Evolutionary conservation across 2,113 vertebrate species (phyloP), one percentile per base, ranked within the genome.

Genomic region (Silurus meridionalis): DNA sequence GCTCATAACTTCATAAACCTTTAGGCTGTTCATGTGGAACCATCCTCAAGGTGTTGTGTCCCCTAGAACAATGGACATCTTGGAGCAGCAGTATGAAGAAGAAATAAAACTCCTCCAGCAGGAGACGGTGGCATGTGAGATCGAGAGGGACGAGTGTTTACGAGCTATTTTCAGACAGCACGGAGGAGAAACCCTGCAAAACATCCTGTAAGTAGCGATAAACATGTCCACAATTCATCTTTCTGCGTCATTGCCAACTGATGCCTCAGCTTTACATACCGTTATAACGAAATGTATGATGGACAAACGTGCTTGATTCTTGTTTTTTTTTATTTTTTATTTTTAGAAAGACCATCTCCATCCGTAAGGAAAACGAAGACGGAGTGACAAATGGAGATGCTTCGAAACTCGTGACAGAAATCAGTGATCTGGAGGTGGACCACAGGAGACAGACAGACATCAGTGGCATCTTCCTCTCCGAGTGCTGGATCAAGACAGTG

Each of bases 381-480:
- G 52, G 80, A 37, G 79, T 3, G 50, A 53, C 14, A 58, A 23
- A 0, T 17, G 57, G 88, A 60, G 82, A 91, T 78, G 48, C 88
- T 86, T 90, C 91, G 79, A 89, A 90, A 50, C 89, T 96, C 79
- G 93, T 87, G 91, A 87, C 90, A 87, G 90, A 96, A 1, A 88
- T 97, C 89, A 91, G 92, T 69, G 90, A 91, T 52, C 75, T 96
- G 85, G 93, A 96, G 92, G 87, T 88, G 21, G 95, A 96, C 67
- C 91, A 97, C 37, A 89, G 89, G 5, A 93, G 92, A 88, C 91
- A 98, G 89, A 94, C 88, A 0, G 86, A 91, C 8, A 87, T 97
- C 25, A 97, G 95, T 69, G 95, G 95, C 25, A 90, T 98, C 88
- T 91, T n/a, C 64, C 93, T 99, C 83, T 94, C 84, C 25, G 91